Evolutionary conservation across 2,113 vertebrate genomes (phyloP).

Genomic region (Opisthocomus hoazin): DNA sequence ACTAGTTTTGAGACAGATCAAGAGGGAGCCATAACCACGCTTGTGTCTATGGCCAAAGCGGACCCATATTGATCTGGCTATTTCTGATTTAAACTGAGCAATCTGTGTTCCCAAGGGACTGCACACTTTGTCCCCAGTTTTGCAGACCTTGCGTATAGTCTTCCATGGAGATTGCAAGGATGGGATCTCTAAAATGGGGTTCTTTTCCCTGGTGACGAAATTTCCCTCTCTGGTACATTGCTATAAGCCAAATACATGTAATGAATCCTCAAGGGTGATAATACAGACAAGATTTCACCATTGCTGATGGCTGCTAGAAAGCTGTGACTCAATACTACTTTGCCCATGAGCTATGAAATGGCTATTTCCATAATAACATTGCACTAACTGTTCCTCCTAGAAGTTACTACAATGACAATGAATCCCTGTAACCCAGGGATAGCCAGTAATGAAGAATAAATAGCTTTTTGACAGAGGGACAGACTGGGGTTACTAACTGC

Average conservation of each 20-base stretch:
- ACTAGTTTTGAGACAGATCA: background rate
- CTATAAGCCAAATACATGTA: background rate
- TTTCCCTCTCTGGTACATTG: background rate
- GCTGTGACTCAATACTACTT: background rate
- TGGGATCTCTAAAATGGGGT: background rate
- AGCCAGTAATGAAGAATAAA: constrained; percentile 52
- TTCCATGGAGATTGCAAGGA: background rate
- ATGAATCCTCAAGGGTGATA: background rate
- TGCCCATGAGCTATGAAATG: constrained; percentile 20
- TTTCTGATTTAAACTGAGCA: background rate
- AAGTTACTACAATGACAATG: constrained; percentile 39
- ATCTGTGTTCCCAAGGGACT: background rate
- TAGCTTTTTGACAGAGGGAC: constrained; percentile 49
- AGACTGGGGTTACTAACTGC: constrained; percentile 16
- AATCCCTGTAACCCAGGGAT: constrained; percentile 20
- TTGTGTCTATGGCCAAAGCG: background rate
- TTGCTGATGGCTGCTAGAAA: background rate
- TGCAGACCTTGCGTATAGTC: background rate
- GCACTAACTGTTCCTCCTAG: background rate
- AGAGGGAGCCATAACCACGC: background rate
- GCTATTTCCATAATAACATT: constrained; percentile 33
- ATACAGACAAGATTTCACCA: background rate
- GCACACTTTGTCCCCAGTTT: background rate
- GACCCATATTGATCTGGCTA: background rate
- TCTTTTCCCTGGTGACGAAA: background rate